Evolutionary conservation across 2,797 vertebrate species (phyloP), one percentile per base, ranked within the genome.

Genomic region (Pteronotus mesoamericanus): DNA sequence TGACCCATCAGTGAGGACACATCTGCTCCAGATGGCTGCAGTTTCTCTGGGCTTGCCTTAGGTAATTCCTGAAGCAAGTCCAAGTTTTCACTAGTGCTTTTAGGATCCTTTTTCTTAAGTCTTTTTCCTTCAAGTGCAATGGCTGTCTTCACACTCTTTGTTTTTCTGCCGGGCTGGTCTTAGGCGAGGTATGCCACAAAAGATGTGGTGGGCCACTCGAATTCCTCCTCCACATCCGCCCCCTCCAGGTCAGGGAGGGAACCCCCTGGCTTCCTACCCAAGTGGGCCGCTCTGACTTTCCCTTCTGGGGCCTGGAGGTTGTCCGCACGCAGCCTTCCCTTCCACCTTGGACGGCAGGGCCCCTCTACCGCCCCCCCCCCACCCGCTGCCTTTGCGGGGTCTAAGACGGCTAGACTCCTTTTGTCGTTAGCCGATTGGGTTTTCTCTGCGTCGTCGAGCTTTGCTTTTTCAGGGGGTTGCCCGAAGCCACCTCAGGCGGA

Each of bases 161-260:
- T 99, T 32, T 99, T 98, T 66, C 98, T 98, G 0, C 99, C 99
- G 0, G 99, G 99, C 55, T 99, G 99, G 80, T 99, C 99, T 0
- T 99, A 99, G 9, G 99, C 99, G 93, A 99, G 99, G 95, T 99
- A 99, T 0, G 99, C 99, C 97, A 99, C 99, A 10, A 99, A 99
- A 37, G 99, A 99, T 99, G 99, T 99, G 6, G 99, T 99, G 39
- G 99, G 99, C 0, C 98, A 96, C 89, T 99, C 99, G 57, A 98
- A 99, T 2, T 98, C 98, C 77, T 99, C 98, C 53, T 98, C 98
- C 8, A 2, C 15, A 15, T 98, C 98, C 7, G 96, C 93, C 6
- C 98, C 98, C 96, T 55, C 97, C 22, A 18, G 94, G 91, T 94
- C 96, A 0, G 97, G 86, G 46, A 92, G 51, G 4, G 96, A 97